phyloP scores from a whole-genome alignment of 2,888 invertebrate genomes.

The Eilema depressum region DNA sequence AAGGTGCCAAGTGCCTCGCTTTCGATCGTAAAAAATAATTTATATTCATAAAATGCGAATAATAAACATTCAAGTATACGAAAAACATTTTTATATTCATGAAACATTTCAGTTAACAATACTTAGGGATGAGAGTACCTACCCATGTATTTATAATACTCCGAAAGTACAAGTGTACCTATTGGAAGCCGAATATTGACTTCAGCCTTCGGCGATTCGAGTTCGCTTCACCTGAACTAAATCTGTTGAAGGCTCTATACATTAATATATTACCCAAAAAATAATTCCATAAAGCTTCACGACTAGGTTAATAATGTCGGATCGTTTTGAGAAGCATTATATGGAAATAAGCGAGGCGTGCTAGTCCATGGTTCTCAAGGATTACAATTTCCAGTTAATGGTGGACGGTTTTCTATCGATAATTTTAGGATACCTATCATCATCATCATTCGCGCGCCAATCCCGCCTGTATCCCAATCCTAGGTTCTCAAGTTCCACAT shows the following conservation, averaged over 20 bases:
- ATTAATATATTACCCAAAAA: not conserved
- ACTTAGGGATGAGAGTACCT: constrained; percentile 10
- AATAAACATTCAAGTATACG: constrained; percentile 18
- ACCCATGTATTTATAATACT: constrained; percentile 14
- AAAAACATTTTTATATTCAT: constrained; percentile 26
- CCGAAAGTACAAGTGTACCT: not conserved
- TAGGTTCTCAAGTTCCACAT: too few species aligned
- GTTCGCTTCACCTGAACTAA: constrained; percentile 40
- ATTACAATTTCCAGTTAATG: not conserved
- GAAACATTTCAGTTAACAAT: constrained; percentile 35
- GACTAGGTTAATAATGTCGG: not conserved
- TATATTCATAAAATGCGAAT: constrained; percentile 28
- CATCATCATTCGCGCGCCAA: not conserved
- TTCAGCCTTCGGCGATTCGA: constrained; percentile 30
- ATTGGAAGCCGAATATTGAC: not conserved
- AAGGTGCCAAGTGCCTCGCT: constrained; percentile 30
- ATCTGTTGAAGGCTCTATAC: constrained; percentile 16
- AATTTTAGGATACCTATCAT: not conserved
- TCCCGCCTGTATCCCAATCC: too few species aligned
- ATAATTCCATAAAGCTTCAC: not conserved
- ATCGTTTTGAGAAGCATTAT: not conserved
- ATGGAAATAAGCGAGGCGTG: not conserved
- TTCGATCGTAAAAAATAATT: constrained; percentile 30
- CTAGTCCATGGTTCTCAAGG: not conserved
- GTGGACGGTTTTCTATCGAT: not conserved